Evolutionary conservation across 2,797 vertebrate genomes (phyloP).

Genomic region (Dendrocincla fuliginosa): DNA sequence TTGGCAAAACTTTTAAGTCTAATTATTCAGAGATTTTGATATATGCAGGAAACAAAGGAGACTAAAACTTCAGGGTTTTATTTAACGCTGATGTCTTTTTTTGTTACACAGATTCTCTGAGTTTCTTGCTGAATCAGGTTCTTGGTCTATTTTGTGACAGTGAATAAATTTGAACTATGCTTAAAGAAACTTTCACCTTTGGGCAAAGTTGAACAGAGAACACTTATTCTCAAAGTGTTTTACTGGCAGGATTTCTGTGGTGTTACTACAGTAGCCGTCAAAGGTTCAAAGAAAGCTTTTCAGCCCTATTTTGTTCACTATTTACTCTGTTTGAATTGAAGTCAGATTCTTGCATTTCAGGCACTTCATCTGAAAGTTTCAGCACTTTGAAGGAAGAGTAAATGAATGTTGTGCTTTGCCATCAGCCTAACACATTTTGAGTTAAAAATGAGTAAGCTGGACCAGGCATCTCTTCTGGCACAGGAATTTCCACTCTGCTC

Average conservation of each 20-base stretch:
- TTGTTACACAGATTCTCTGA: neutral
- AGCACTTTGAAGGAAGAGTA: neutral
- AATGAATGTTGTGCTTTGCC: neutral
- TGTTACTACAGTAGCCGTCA: neutral
- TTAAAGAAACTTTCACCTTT: conserved; percentile 54
- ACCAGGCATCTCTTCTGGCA: neutral
- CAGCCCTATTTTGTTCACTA: neutral
- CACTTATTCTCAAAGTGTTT: neutral
- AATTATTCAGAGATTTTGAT: neutral
- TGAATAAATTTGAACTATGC: conserved; percentile 8
- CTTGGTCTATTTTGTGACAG: conserved; percentile 24
- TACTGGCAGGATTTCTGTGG: neutral
- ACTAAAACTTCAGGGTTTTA: neutral
- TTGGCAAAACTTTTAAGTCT: neutral
- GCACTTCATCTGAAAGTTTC: neutral
- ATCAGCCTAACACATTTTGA: neutral
- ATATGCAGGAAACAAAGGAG: neutral
- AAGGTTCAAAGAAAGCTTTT: conserved; percentile 2
- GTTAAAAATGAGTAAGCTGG: neutral
- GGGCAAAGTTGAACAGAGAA: conserved; percentile 31
- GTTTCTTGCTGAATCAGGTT: neutral
- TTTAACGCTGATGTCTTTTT: neutral
- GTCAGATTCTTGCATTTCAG: conserved; percentile 16
- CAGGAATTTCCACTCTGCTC: neutral
- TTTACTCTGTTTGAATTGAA: conserved; percentile 15